A percentile compares a stretch with the other conserved stretches of the same genome.
phyloP scores from a whole-genome alignment of 2,113 vertebrate genomes.

The Upupa epops region DNA sequence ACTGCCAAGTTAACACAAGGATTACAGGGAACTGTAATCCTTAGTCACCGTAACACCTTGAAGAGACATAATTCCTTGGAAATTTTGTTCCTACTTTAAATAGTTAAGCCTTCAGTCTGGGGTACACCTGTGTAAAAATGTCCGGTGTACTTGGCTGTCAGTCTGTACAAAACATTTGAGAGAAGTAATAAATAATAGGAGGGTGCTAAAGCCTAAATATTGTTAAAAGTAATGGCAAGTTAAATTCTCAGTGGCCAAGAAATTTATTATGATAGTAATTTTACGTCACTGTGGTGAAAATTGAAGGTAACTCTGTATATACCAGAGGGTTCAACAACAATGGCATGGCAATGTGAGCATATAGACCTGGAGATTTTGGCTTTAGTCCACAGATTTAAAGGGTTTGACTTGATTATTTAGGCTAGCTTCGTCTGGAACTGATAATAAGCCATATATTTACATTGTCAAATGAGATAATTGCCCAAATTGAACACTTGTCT shows the following conservation, averaged over 20 bases:
- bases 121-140: not conserved
- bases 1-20: not conserved
- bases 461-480: not conserved
- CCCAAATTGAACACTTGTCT: not conserved
- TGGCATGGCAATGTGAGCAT: not conserved
- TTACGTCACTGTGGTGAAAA: not conserved
- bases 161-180: not conserved
- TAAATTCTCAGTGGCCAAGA: not conserved
- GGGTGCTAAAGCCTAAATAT: not conserved
- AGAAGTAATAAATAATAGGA: not conserved
- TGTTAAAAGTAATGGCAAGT: not conserved
- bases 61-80: not conserved
- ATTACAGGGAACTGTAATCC: not conserved
- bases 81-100: not conserved
- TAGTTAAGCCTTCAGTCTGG: not conserved
- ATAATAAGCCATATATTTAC: not conserved
- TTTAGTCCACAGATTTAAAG: not conserved
- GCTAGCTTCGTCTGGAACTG: not conserved
- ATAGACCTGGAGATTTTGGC: not conserved
- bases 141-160: not conserved
- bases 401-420: not conserved
- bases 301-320: not conserved
- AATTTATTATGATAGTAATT: not conserved
- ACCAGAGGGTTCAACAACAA: not conserved
- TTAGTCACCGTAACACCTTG: not conserved